A percentile compares a stretch with the other conserved stretches of the same genome.
phyloP scores from a whole-genome alignment of 2,113 vertebrate species.

The Rhynchopsitta pachyrhyncha region DNA sequence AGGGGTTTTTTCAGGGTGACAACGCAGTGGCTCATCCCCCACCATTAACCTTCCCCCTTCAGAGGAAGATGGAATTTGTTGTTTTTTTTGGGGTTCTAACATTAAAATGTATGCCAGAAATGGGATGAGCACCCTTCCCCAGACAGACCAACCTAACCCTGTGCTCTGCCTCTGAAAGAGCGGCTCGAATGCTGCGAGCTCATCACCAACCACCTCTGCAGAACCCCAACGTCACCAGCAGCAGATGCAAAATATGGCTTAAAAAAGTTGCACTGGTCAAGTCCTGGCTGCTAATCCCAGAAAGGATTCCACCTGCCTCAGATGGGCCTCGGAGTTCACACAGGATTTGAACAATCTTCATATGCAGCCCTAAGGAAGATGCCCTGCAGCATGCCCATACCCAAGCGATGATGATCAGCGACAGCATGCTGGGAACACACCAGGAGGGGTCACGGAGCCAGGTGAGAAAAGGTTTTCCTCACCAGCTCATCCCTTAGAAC shows the following conservation, averaged over 20 bases:
- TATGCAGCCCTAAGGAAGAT: not conserved
- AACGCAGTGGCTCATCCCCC: not conserved
- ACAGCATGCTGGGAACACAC: not conserved
- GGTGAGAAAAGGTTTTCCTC: not conserved
- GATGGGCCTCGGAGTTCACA: not conserved
- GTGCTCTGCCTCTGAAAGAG: rapidly evolving
- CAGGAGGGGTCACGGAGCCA: not conserved
- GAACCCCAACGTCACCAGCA: not conserved
- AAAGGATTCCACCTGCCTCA: not conserved
- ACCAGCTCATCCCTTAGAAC: not conserved
- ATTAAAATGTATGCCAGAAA: not conserved
- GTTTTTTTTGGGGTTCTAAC: not conserved
- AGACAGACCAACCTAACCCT: not conserved
- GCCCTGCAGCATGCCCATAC: not conserved
- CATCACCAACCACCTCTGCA: not conserved
- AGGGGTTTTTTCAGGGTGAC: not conserved
- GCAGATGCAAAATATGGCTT: not conserved
- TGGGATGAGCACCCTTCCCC: not conserved
- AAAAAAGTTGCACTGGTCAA: not conserved
- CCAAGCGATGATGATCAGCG: rapidly evolving
- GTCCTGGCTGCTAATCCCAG: not conserved
- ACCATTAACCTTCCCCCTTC: not conserved
- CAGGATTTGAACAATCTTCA: rapidly evolving
- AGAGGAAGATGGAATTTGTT: not conserved
- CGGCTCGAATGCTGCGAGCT: rapidly evolving